These are phyloP conservation scores for Eristalinus aeneus DNA, from an alignment of 2,888 invertebrate species.

Conservation along the genomic window DNA sequence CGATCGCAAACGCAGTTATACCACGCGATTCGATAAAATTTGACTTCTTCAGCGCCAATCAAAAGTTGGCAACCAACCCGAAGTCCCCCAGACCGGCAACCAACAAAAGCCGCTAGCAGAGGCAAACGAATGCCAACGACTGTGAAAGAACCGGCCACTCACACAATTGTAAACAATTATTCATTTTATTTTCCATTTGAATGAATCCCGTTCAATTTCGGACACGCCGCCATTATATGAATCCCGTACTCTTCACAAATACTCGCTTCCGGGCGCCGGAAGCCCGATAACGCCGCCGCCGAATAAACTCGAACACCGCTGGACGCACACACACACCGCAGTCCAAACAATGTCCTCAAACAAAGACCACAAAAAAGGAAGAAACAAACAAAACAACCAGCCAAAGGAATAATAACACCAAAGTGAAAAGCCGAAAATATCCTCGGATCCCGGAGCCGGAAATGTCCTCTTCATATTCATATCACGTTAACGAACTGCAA, in stretches of 20 bases:
- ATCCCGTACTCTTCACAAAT: constrained; percentile 34
- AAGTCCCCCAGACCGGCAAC: no score
- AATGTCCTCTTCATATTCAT: constrained; percentile 66
- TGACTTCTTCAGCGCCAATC: no score
- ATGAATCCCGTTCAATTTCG: constrained; percentile 50
- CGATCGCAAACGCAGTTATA: no score
- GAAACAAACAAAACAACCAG: background rate
- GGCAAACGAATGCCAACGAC: no score
- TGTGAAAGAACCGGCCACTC: constrained; percentile 56
- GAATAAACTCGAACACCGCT: background rate
- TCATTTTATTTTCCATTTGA: constrained; percentile 58
- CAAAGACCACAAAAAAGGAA: background rate
- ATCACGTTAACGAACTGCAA: constrained; percentile 70
- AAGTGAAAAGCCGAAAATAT: constrained; percentile 2
- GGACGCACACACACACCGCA: background rate
- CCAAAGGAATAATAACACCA: background rate
- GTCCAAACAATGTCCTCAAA: constrained; percentile 33
- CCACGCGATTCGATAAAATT: no score
- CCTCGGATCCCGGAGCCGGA: constrained; percentile 34
- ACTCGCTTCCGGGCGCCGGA: constrained; percentile 43
- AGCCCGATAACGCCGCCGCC: background rate
- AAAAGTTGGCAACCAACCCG: no score
- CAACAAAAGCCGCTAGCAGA: no score
- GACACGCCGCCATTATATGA: constrained; percentile 4
- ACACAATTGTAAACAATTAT: constrained; percentile 60